Evolutionary conservation across 1,140 invertebrate genomes (phyloP).

Genomic region (Tigriopus japonicus): DNA sequence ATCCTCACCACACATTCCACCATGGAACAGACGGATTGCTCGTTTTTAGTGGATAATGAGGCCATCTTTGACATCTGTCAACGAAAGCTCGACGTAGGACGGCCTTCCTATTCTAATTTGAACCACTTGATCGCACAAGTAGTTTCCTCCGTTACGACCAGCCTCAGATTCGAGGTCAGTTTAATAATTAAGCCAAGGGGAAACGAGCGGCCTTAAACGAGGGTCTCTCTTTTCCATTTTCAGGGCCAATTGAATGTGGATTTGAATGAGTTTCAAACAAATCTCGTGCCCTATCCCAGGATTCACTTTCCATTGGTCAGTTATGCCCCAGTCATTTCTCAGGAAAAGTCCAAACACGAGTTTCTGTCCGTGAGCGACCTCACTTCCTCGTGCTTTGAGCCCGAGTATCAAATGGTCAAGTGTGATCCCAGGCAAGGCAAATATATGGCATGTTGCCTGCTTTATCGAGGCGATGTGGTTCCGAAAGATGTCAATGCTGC

Average conservation of each 20-base stretch:
- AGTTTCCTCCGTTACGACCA: conserved; percentile 22
- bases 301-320: conserved; percentile 50
- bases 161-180: conserved; percentile 16
- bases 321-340: conserved; percentile 15
- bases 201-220: too few relatives aligned
- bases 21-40: conserved; percentile 44
- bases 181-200: too few relatives aligned
- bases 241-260: conserved; percentile 23
- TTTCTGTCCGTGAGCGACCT: conserved; percentile 16
- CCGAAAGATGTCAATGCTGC: conserved; percentile 22
- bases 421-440: conserved; percentile 20
- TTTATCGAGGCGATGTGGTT: conserved; percentile 24
- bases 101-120: conserved; percentile 36
- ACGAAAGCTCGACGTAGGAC: conserved; percentile 37
- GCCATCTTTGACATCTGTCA: conserved; percentile 49
- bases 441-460: conserved; percentile 26
- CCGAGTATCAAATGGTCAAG: conserved; percentile 22
- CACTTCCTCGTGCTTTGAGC: conserved; percentile 19
- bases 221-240: too few relatives aligned
- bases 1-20: conserved; percentile 46
- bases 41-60: conserved; percentile 49
- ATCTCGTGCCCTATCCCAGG: conserved; percentile 46
- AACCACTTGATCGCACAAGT: conserved; percentile 36
- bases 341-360: neutral
- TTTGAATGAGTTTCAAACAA: conserved; percentile 21